These are phyloP conservation scores for Cardinalis cardinalis DNA, from an alignment of 2,113 vertebrate genomes.

Conservation along the genomic window DNA sequence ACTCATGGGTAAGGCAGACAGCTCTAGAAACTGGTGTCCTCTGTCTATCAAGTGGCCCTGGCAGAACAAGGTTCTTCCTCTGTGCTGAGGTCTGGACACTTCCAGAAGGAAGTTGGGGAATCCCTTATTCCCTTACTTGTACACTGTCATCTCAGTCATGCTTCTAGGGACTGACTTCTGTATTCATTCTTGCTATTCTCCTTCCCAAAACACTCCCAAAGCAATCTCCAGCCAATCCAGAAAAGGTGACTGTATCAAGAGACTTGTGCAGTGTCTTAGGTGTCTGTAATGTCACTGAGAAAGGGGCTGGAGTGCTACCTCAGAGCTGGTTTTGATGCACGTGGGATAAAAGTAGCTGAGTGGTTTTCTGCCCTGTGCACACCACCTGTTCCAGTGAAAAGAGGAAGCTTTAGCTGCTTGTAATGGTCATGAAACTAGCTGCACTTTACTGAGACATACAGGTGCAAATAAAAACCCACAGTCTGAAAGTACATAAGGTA, in stretches of 20 bases:
- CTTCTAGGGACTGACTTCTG: neutral
- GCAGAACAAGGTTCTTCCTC: neutral
- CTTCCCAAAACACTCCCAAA: neutral
- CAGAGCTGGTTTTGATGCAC: neutral
- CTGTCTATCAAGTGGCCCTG: neutral
- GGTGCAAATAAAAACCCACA: neutral
- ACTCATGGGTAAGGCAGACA: neutral
- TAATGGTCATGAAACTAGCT: conserved; percentile 18
- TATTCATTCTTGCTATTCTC: neutral
- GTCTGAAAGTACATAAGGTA: neutral
- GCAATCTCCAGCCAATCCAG: neutral
- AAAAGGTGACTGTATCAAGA: neutral
- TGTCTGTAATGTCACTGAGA: neutral
- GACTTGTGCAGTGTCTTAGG: neutral
- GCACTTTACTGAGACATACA: conserved; percentile 3
- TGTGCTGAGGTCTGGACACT: neutral
- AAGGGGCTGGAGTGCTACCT: neutral
- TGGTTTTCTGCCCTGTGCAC: neutral
- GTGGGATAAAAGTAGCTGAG: neutral
- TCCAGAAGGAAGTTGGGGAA: neutral
- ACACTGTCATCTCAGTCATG: neutral
- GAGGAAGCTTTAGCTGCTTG: conserved; percentile 39
- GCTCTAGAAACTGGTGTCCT: neutral
- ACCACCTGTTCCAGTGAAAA: conserved; percentile 54
- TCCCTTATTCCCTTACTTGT: neutral